Base-by-base conservation (phyloP, 2,888 invertebrate genomes). In the Geophilus truncorum region DNA sequence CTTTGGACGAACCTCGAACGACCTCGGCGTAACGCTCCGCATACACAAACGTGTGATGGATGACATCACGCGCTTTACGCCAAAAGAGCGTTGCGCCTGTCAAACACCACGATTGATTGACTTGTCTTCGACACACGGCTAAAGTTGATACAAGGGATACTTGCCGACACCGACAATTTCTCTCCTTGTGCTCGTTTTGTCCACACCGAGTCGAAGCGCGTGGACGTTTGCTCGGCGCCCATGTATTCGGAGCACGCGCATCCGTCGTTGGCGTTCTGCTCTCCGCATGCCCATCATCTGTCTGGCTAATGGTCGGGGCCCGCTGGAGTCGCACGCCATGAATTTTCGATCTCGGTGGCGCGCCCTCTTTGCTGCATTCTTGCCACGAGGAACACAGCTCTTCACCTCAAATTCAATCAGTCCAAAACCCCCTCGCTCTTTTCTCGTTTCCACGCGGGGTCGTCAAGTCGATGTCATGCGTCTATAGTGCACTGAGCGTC, bases 331-430 rank as follows among this genome's bases (percentile, higher is more conserved):
- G 34, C 77, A 32, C 70, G 70, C 77, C 77, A 77, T 77, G 77
- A 77, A 77, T 77, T 77, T 77, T 77, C 77, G 77, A 77, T 77
- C 77, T 36, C 77, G 36, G n/a, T 36, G 77, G 77, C 36, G 76
- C 30, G 32, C 34, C 34, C 77, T 77, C 77, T 77, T 77, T 36
- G 32, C 30, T 21, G 77, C 77, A 32, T 77, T 77, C 34, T 34
- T 36, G 32, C 36, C 77, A 77, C 36, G 36, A 77, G 36, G 77
- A 34, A 77, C 36, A 21, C 77, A 36, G 77, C 34, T 32, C 77
- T 36, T 77, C 77, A 32, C 77, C 36, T 77, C 77, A 32, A 32
- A 77, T 77, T 36, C 32, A 34, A 34, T 36, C 77, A 32, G 34
- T 36, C 77, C 32, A 28, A 25, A 32, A 28, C 32, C 18, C 77